These are phyloP conservation scores for Nannobrachium achirus DNA, from an alignment of 2,113 vertebrate species.

Conservation along the genomic window DNA sequence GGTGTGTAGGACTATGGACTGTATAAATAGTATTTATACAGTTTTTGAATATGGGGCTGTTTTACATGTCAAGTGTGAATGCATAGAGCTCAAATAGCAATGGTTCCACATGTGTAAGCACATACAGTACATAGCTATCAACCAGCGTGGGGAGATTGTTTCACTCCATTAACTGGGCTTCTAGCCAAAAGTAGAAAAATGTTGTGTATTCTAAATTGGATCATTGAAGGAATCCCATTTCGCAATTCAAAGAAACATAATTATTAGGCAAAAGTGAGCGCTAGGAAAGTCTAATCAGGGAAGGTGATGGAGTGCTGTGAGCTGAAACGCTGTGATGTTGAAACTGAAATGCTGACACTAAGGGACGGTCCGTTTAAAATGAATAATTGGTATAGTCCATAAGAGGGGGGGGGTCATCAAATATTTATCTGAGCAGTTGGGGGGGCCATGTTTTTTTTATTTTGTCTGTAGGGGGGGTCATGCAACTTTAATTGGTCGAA, in stretches of 20 bases:
- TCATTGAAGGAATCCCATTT: not conserved
- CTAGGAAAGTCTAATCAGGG: constrained; percentile 15
- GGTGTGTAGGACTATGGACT: too few relatives aligned
- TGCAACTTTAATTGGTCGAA: too few relatives aligned
- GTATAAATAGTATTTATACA: too few relatives aligned
- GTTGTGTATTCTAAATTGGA: not conserved
- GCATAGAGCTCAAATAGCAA: not conserved
- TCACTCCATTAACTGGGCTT: constrained; percentile 2
- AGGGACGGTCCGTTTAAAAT: too few relatives aligned
- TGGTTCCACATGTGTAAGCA: constrained; percentile 14
- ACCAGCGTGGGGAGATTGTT: not conserved
- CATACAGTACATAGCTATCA: constrained; percentile 1
- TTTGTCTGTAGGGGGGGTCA: too few relatives aligned
- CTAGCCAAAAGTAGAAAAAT: not conserved
- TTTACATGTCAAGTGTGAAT: constrained; percentile 32
- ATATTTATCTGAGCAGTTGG: too few relatives aligned
- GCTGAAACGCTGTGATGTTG: constrained; percentile 27
- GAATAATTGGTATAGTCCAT: too few relatives aligned
- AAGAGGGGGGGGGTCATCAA: too few relatives aligned
- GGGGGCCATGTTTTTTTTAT: too few relatives aligned
- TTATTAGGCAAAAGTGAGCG: constrained; percentile 3
- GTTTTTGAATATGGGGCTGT: too few relatives aligned
- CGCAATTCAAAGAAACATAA: not conserved
- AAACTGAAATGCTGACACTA: not conserved
- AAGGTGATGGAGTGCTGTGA: constrained; percentile 17